Evolutionary conservation across 2,797 vertebrate genomes (phyloP), one percentile per base, ranked within the genome.

Genomic region (Gallinago stenura): DNA sequence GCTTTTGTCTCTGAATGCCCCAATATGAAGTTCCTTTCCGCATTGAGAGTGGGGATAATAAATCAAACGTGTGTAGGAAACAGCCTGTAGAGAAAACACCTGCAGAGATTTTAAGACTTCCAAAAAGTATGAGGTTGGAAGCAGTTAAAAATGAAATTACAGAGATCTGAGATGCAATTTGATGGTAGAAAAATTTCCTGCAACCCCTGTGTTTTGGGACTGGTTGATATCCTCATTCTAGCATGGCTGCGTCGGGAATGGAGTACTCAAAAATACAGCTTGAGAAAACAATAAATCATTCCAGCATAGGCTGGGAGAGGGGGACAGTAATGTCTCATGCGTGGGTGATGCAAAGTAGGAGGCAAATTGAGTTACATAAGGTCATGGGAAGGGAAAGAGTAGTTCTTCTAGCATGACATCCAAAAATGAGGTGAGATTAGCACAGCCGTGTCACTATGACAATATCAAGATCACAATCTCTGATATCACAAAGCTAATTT

Each of bases 361-460:
- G 93, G 87, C 57, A 93, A 97, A 95, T 50, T 66, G 93, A 97
- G 96, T 96, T 97, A 83, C 90, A 87, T 89, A 96, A 97, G 97
- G 98, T 98, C 98, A 92, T 97, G 98, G 95, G 97, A 98, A 96
- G 88, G 53, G 81, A 94, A 75, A 84, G 68, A 58, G 28, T 30
- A 73, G 56, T 33, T 64, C 35, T 84, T 81, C 86, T 89, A 91
- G 87, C 76, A 75, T 75, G 90, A 76, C 89, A 86, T 93, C 69
- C 50, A 87, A 83, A 96, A 96, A 80, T 64, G 51, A 94, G 60
- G 54, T 81, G 65, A 87, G 46, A 85, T 91, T 91, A 96, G 33
- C 64, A 50, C 12, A 71, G 78, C 62, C 58, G 2, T 89, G 79
- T 89, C 83, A 57, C 79, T 78, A 21, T 85, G 87, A 93, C 72